Evolutionary conservation across 1,140 invertebrate genomes (phyloP).

Genomic region (Spodoptera litura): DNA sequence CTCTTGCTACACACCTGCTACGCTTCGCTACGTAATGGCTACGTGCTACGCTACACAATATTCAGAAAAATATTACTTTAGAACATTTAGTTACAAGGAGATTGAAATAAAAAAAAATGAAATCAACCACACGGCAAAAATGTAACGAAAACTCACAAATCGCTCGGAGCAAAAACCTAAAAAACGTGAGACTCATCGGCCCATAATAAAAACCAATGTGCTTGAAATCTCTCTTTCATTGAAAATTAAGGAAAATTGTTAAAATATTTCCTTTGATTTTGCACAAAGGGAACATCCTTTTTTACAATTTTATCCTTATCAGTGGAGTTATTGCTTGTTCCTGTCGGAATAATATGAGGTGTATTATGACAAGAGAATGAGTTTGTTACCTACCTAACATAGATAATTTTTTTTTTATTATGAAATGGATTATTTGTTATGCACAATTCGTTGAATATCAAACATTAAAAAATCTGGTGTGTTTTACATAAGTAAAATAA

Average conservation of each 20-base stretch:
- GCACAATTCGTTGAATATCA: too few relatives aligned
- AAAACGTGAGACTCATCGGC: not conserved
- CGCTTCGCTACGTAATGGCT: too few relatives aligned
- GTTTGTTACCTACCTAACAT: too few relatives aligned
- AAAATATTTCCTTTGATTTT: conserved; percentile 12
- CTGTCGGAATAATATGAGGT: not conserved
- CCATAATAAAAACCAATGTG: conserved; percentile 4
- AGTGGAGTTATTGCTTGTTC: not conserved
- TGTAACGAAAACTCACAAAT: not conserved
- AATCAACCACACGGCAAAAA: not conserved
- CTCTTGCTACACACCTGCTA: too few relatives aligned
- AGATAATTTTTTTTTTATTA: not conserved
- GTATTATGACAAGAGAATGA: not conserved
- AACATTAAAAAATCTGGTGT: too few relatives aligned
- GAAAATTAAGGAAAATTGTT: conserved; percentile 11
- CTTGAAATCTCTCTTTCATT: not conserved
- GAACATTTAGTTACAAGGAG: too few relatives aligned
- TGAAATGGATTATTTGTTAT: not conserved
- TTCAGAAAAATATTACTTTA: too few relatives aligned
- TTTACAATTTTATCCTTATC: conserved; percentile 1
- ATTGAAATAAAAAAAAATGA: too few relatives aligned
- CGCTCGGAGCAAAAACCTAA: not conserved
- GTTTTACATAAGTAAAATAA: too few relatives aligned
- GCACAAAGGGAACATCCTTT: not conserved
- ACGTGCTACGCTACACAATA: too few relatives aligned